phyloP scores from a whole-genome alignment of 2,888 invertebrate species.

The Sthenelais limicola region DNA sequence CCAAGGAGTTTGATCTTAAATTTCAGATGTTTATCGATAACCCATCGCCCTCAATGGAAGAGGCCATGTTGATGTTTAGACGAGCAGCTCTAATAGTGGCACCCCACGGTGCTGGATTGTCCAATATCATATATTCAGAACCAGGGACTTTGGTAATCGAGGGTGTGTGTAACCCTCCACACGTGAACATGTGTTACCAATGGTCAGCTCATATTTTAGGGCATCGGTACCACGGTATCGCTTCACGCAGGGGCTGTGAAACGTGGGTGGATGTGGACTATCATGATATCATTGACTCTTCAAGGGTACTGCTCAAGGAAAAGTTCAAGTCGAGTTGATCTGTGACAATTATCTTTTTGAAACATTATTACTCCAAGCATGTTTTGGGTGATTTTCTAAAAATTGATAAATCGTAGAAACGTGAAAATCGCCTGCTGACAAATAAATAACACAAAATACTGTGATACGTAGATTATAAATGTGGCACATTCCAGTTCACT shows the following conservation, averaged over 20 bases:
- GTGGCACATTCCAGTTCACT: too few relatives aligned
- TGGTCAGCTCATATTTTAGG: slow-evolving; percentile 49
- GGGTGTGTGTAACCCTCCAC: slow-evolving; percentile 54
- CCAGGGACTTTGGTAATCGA: slow-evolving; percentile 51
- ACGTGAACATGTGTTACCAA: slow-evolving; percentile 55
- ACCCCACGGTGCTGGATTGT: slow-evolving; percentile 54
- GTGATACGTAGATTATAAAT: too few relatives aligned
- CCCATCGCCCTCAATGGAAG: slow-evolving; percentile 45
- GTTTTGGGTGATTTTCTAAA: too few relatives aligned
- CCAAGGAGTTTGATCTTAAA: slow-evolving; percentile 43
- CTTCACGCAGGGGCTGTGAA: slow-evolving; percentile 50
- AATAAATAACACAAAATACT: too few relatives aligned
- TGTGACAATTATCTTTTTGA: too few relatives aligned
- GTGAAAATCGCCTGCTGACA: too few relatives aligned
- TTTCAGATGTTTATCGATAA: slow-evolving; percentile 49
- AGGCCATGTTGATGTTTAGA: slow-evolving; percentile 49
- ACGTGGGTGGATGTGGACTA: slow-evolving; percentile 42
- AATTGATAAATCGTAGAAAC: too few relatives aligned
- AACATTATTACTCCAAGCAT: too few relatives aligned
- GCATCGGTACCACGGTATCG: slow-evolving; percentile 51
- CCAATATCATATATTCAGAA: slow-evolving; percentile 49
- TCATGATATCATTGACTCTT: too few relatives aligned
- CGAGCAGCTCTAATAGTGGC: slow-evolving; percentile 50
- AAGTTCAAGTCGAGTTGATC: too few relatives aligned
- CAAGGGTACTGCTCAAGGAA: too few relatives aligned